Evolutionary conservation across 2,797 vertebrate genomes (phyloP), one percentile per base, ranked within the genome.

Genomic region (Eupleurogrammus muticus): DNA sequence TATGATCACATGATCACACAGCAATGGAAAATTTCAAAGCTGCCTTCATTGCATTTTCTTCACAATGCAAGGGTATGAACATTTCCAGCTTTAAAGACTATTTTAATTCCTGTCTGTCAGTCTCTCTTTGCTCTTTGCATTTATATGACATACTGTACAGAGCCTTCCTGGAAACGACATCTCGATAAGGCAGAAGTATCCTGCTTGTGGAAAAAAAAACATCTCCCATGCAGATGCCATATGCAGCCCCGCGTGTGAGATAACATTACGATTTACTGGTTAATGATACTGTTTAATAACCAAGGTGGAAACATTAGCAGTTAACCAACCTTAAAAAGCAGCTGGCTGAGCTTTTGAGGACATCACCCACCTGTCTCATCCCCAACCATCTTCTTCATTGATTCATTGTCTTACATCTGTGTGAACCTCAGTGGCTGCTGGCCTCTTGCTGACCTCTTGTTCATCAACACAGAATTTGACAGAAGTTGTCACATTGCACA

Each of bases 371-470:
- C 54, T 5, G 55, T 57, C 34, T 71, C 56, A 61, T 38, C 68
- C 32, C 5, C 19, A 48, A 21, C 14, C n/a, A 63, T 70, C 70
- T 67, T 62, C 63, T 55, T 10, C 47, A 13, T 24, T 17, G 40
- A 65, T 62, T 49, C 19, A 48, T 47, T 32, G 53, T 55, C 59
- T 58, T 21, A 2, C 54, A 57, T 63, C 47, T 38, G 34, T 35
- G 16, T 42, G 48, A 75, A 51, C 34, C 52, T 24, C 58, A 12
- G 17, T 20, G 46, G 35, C 28, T 21, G 46, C 14, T 13, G 53
- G 48, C 65, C 40, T 35, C 52, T 75, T 35, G 3, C 40, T 73
- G 66, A 83, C 73, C 81, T 67, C 40, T 10, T 66, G 62, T 52
- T 51, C 21, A 63, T 55, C 49, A 69, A 32, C 59, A 32, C 35